Base-by-base conservation (phyloP, 2,797 vertebrate genomes). In the Sphenodon punctatus region DNA sequence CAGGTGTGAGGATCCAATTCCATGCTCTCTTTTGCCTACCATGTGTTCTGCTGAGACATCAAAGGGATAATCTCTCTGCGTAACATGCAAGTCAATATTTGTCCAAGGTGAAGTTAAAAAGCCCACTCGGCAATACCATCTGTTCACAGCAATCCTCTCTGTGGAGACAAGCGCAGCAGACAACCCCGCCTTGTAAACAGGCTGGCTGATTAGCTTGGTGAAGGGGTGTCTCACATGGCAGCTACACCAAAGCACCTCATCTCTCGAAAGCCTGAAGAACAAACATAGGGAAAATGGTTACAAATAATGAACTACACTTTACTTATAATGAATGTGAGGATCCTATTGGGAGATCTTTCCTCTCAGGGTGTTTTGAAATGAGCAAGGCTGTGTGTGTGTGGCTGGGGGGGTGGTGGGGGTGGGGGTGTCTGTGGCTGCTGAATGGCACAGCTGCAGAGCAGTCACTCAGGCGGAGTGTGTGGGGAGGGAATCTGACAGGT, bases 51-150 rank as follows among this genome's bases (percentile, higher is more conserved):
- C 72, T 71, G 56, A 71, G n/a, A 78, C 63, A 42, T 42, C 30
- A 60, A 66, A 76, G 48, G 8, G 22, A 23, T 73, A 70, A 67
- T n/a, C 22, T 38, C 36, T 41, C 8, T 10, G 38, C 67, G 75
- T 75, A 65, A 60, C 32, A 6, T 49, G 32, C 70, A 1, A 10
- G 30, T 82, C 53, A 84, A 68, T 71, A 83, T 75, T 79, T 59
- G 51, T 34, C 77, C 88, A 65, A 67, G 71, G 63, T 67, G 36
- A 84, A 75, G 34, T 75, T 48, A 56, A 67, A 76, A 81, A 71
- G 15, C 51, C 39, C 19, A 43, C 45, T 49, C 56, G 67, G 36
- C 25, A 15, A 34, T 65, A 30, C 58, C 77, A 58, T 55, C 64
- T 85, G 67, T 55, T 36, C 41, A 64, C 66, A 41, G 23, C 42